Evolutionary conservation across 2,888 invertebrate species (phyloP), one percentile per base, ranked within the genome.

Genomic region (Drosophila austrosaltans): DNA sequence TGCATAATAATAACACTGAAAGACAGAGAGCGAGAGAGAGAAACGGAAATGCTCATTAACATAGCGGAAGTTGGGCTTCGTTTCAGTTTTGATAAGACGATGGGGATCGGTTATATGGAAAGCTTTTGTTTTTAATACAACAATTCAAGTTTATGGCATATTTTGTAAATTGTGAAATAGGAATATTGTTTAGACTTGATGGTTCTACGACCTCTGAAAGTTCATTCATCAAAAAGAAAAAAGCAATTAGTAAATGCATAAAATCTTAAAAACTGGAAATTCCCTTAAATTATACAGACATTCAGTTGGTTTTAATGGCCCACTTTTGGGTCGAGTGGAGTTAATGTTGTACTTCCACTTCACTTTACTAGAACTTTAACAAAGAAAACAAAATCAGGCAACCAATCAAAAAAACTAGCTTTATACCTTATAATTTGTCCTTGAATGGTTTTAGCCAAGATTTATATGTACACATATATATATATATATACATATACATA

Each of bases 21-120:
- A 36, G 36, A 36, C 2, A 36, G 36, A 36, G 36, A 10, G 36
- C 7, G 36, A 36, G 8, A 10, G 10, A 39, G 30, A 30, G 5
- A 68, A 80, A 79, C 78, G 87, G 83, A 83, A 83, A 75, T 81
- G 73, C 75, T 72, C 78, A 60, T 84, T 75, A 83, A 72, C 72
- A 48, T 72, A 75, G 75, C 87, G 87, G 83, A 87, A 81, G 87
- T 84, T 62, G 67, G 53, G 57, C 22, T 48, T 48, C 22, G 25
- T 25, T 72, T 72, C 78, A 79, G 66, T 64, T 65, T 28, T 77
- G 87, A 82, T 82, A 81, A 80, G 67, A 77, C 57, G 59, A 30
- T 36, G 22, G 8, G 22, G 8, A 10, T 36, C 36, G 36, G 5
- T 4, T 5, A 30, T 30, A 30, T 30, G 30, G 36, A 36, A 36